Base-by-base conservation (phyloP, 2,888 invertebrate species). In the Heterodera filipjevi region DNA sequence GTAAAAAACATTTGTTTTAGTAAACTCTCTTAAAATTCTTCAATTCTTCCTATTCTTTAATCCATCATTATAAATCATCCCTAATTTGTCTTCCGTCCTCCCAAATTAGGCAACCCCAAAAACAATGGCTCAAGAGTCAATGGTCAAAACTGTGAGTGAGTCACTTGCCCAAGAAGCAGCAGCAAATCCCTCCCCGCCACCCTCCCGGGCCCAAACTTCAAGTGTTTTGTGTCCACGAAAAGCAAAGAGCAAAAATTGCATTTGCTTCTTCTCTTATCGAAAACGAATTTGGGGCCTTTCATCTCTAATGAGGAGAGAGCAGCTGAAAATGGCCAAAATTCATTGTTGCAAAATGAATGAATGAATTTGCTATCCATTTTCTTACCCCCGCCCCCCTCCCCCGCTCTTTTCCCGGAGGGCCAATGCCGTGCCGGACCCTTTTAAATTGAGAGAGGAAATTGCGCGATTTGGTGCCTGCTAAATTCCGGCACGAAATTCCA, bases 141-240 rank as follows among this genome's bases (percentile, higher is more conserved):
- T 19, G 19, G 49, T 59, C 59, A 27, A 59, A 27, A 59, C n/a
- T 10, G 3, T 19, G 19, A 49, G 49, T 49, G 59, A 59, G n/a
- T 59, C 59, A 59, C 27, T 59, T n/a, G 22, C 59, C 59, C n/a
- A n/a, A n/a, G 59, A 59, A 8, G 39, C 8, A 12, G 39, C 39
- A 59, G 49, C 59, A 59, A 59, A 59, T 59, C 27, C 59, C 59
- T 27, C 27, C 3, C 59, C 27, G 10, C 27, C n/a, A 3, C n/a
- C 59, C 59, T 8, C 27, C 27, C 8, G 1, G 39, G 8, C 39
- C 39, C 39, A 59, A 59, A 59, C 27, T 59, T 59, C 59, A 59
- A 59, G 59, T 59, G 59, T 59, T 59, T 59, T 59, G 59, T 59
- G 59, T 59, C 59, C 59, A n/a, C 59, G 49, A 59, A 59, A 59